Base-by-base conservation (phyloP, 2,113 vertebrate species). In the Lichenostomus cassidix region DNA sequence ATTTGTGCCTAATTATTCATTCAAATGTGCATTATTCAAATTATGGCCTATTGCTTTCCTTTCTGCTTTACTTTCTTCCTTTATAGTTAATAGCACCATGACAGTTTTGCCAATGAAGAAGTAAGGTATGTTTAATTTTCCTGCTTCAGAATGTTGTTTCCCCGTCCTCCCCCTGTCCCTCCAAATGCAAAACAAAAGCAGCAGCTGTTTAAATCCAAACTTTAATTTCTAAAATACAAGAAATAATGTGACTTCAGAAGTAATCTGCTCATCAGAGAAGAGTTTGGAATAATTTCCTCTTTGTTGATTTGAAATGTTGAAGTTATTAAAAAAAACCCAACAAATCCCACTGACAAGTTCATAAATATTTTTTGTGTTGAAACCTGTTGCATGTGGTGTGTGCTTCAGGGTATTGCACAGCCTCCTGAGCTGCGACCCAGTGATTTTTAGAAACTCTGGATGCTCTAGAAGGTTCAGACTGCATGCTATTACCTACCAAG, bases 21-120 rank as follows among this genome's bases (percentile, higher is more conserved):
- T 95, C 62, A 85, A 70, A 91, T 52, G 60, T 87, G 50, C 70
- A 59, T 89, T 93, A 94, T 90, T 82, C 56, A 92, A 89, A 62
- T 6, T 2, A 83, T 93, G 53, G 53, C 78, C 90, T 91, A 62
- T 78, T 96, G 86, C 74, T 87, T 95, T 95, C 35, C 65, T 85
- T 95, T 81, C 49, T 94, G 52, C 46, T 87, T 81, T 89, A 12
- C 50, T 67, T 93, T 65, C 76, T 70, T 82, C 52, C 39, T 87
- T 81, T 74, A 65, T 9, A 29, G 55, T 63, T 80, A 93, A 63
- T 68, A 92, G 8, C 27, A 83, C 29, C 60, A 68, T 71, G 76
- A 83, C 56, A 77, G 56, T 77, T 90, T 91, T 92, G 58, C 59
- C 82, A 76, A n/a, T 83, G 81, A 79, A 80, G 53, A 60, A 87